Evolutionary conservation across 2,888 invertebrate genomes (phyloP).

Genomic region (Caradrina clavipalpis): DNA sequence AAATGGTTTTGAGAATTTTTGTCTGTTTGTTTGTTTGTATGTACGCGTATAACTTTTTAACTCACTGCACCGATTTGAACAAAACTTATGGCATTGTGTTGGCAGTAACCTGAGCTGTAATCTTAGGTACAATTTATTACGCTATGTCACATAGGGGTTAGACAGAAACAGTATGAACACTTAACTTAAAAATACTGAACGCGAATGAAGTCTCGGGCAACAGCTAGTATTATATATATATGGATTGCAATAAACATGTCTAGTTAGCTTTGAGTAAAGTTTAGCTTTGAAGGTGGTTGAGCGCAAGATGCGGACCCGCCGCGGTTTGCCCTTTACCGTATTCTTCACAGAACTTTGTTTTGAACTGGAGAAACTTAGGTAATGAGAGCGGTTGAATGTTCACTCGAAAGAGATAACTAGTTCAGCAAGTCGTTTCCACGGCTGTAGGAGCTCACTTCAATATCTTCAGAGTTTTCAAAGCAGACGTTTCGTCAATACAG

Average conservation of each 20-base stretch:
- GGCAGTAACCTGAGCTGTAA: no score
- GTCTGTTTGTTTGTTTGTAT: no score
- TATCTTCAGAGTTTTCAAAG: background rate
- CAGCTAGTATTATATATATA: no score
- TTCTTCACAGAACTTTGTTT: conserved; percentile 36
- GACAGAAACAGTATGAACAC: no score
- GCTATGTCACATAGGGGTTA: no score
- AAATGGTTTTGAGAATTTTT: no score
- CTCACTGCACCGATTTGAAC: no score
- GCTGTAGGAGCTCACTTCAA: conserved; percentile 15
- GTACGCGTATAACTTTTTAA: no score
- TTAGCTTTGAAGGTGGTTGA: conserved; percentile 40
- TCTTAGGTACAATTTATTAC: no score
- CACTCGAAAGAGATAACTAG: conserved; percentile 36
- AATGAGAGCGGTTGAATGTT: conserved; percentile 23
- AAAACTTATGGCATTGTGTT: no score
- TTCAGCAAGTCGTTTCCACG: conserved; percentile 22
- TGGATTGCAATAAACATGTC: conserved; percentile 64
- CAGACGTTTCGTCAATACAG: conserved; percentile 6
- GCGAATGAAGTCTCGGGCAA: no score
- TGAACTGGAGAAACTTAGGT: conserved; percentile 29
- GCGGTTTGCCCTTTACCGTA: conserved; percentile 21
- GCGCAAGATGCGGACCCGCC: background rate
- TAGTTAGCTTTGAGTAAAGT: conserved; percentile 48
- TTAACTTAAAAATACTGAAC: no score